Base-by-base conservation (phyloP, 2,797 vertebrate genomes). In the Salarias fasciatus region DNA sequence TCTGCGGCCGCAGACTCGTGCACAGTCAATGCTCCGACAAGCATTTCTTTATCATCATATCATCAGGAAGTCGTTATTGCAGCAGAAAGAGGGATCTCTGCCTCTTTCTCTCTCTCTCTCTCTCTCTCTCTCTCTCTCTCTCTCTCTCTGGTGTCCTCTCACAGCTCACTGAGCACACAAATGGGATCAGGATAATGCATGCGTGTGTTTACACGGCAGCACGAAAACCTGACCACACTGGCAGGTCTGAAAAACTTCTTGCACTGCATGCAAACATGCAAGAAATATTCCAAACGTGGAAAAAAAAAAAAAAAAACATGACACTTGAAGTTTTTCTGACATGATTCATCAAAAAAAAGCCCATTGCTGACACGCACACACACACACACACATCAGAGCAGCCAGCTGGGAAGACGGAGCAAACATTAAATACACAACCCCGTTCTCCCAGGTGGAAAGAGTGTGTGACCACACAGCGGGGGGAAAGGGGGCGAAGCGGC, bases 111-210 rank as follows among this genome's bases (percentile, higher is more conserved):
- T 58, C 67, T 71, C 31, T 38, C 64, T 65, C 58, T 41, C 75
- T 64, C 29, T 87, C 69, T 58, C 67, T 84, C 83, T 80, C 79
- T n/a, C n/a, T n/a, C n/a, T 84, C 83, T 79, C 79, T 35, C 33
- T 31, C 30, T 84, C 83, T 79, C 79, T 71, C 33, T 40, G 64
- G 65, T 58, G 44, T 75, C 64, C 30, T 87, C 69, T 59, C 65
- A 83, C 73, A 77, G 64, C 75, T 85, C 80, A 66, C 49, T 69
- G 66, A 80, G 11, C 51, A 29, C 47, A 57, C 45, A 53, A 46
- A 57, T 49, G 62, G 49, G 62, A n/a, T 54, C 31, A 42, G 43
- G 43, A 35, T 45, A 70, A 14, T 29, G 30, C 10, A 54, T 29
- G 10, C 11, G 41, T 66, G 50, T 31, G 36, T 24, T 31, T 46